A percentile compares a stretch with the other conserved stretches of the same genome.
Evolutionary conservation across 2,888 invertebrate genomes (phyloP).

Genomic region (Griposia aprilina): DNA sequence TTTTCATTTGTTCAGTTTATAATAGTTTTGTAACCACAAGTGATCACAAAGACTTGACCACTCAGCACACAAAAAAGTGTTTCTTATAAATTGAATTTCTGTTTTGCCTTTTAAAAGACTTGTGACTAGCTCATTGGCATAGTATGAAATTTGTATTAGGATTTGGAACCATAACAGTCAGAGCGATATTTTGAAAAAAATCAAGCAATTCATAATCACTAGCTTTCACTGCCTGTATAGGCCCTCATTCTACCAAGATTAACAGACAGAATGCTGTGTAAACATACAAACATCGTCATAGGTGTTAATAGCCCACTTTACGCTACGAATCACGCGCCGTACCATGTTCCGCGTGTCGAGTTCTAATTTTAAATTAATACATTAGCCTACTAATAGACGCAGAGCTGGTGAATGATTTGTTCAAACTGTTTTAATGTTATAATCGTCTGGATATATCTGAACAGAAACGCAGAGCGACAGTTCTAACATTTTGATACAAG

Average conservation of each 20-base stretch:
- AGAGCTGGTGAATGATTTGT: slow-evolving; percentile 23
- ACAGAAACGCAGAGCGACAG: background rate
- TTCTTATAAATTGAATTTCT: background rate
- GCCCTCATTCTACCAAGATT: background rate
- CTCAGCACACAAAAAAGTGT: background rate
- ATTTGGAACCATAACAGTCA: background rate
- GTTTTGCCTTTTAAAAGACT: background rate
- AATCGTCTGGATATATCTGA: background rate
- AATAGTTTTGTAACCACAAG: background rate
- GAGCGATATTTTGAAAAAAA: background rate
- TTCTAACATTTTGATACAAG: background rate
- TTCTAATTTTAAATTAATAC: slow-evolving; percentile 47
- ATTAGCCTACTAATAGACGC: slow-evolving; percentile 25
- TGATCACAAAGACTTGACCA: background rate
- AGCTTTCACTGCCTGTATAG: background rate
- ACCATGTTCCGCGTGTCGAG: slow-evolving; percentile 2
- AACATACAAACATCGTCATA: background rate
- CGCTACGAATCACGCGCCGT: slow-evolving; percentile 26
- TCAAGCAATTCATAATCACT: background rate
- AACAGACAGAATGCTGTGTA: slow-evolving; percentile 7
- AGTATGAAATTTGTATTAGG: background rate
- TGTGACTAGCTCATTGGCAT: background rate
- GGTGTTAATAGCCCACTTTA: slow-evolving; percentile 22
- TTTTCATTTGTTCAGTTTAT: background rate
- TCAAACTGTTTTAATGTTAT: background rate